Conservation (phyloP, 1,140 invertebrate genomes). For the Muscidifurax raptorellus region DNA sequence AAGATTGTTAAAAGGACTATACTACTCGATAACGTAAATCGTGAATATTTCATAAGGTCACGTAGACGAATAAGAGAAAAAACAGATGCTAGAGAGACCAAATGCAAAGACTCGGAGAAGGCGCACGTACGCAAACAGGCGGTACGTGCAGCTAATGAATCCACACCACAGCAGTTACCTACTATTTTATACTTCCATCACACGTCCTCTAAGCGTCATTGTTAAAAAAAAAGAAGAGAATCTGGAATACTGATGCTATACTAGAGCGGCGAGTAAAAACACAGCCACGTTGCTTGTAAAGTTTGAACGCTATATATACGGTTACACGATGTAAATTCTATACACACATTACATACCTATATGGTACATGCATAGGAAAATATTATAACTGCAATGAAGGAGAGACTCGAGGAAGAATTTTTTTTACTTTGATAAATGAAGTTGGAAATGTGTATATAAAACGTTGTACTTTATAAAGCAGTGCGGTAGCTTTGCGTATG, state of each 20-base stretch:
- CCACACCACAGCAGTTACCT: conserved; percentile 58
- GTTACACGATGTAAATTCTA: conserved; percentile 70
- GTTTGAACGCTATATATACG: conserved; percentile 66
- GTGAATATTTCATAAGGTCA: background rate
- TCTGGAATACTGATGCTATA: background rate
- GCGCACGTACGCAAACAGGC: conserved; percentile 1
- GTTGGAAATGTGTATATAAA: background rate
- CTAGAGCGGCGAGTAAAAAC: background rate
- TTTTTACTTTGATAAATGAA: background rate
- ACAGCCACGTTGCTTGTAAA: conserved; percentile 59
- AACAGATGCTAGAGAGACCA: background rate
- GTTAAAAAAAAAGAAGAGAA: background rate
- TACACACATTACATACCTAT: conserved; percentile 53
- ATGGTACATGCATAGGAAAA: too few species aligned
- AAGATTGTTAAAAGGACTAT: background rate
- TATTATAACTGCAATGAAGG: too few species aligned
- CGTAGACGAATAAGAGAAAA: background rate
- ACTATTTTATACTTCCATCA: conserved; percentile 69
- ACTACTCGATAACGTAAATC: background rate
- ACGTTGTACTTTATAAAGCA: background rate
- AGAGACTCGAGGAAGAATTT: background rate
- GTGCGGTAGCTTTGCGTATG: too few species aligned
- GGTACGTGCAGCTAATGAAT: conserved; percentile 36
- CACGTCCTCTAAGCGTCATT: conserved; percentile 59
- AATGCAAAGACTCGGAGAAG: background rate